Conservation (phyloP, 2,113 vertebrate species). For the Myotis brandtii region DNA sequence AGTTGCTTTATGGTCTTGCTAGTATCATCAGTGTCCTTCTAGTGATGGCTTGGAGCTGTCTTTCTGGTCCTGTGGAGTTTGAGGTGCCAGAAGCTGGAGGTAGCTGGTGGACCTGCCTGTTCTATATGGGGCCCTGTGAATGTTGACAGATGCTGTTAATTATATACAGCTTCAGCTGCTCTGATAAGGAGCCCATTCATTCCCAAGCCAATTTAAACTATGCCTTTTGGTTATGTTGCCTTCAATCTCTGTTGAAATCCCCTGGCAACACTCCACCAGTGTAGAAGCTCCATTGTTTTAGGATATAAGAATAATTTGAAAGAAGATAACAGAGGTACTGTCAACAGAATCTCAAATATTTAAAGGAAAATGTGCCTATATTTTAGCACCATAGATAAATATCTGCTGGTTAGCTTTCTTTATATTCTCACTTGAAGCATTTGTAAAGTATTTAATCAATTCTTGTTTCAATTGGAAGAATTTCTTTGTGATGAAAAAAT, state of each 20-base stretch:
- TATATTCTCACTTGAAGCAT: neutral
- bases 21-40: constrained; percentile 43
- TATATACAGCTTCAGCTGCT: constrained; percentile 79
- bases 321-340: constrained; percentile 64
- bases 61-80: constrained; percentile 56
- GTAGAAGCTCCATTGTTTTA: constrained; percentile 77
- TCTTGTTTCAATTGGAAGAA: neutral
- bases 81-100: constrained; percentile 71
- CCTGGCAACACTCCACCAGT: constrained; percentile 67
- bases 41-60: constrained; percentile 44
- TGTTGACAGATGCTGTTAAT: constrained; percentile 72
- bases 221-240: constrained; percentile 74
- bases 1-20: constrained; percentile 68
- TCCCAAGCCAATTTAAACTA: constrained; percentile 71
- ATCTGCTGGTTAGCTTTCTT: neutral
- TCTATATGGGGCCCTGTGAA: constrained; percentile 52
- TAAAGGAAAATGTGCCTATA: constrained; percentile 60
- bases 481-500: neutral
- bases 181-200: constrained; percentile 82
- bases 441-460: neutral
- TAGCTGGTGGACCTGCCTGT: constrained; percentile 64
- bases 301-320: constrained; percentile 56
- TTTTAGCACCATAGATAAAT: constrained; percentile 24
- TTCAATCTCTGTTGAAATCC: constrained; percentile 67
- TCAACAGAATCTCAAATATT: constrained; percentile 60